Evolutionary conservation across 2,797 vertebrate genomes (phyloP).

Genomic region (Chiroxiphia lanceolata): DNA sequence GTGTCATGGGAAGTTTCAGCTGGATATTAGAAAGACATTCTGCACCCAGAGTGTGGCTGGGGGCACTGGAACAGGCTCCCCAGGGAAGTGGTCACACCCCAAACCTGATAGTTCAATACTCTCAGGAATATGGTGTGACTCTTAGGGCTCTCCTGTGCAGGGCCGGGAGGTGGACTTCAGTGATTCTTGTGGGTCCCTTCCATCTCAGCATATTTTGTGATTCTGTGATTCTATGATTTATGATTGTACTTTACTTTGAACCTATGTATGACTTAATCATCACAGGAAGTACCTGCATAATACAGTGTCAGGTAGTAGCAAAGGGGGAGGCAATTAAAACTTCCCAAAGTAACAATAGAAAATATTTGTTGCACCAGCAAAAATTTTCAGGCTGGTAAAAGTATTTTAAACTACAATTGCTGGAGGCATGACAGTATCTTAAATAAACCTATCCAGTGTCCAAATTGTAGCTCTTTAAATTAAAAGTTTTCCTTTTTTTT

Average conservation of each 20-base stretch:
- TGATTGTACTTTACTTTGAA: not conserved
- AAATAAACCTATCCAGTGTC: not conserved
- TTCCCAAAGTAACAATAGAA: not conserved
- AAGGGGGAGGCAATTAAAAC: not conserved
- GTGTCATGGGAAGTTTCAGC: not conserved
- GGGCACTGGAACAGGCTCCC: not conserved
- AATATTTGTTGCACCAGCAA: not conserved
- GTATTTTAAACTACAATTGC: not conserved
- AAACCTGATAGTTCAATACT: not conserved
- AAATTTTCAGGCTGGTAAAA: not conserved
- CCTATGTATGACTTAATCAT: not conserved
- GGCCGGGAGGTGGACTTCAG: accelerated
- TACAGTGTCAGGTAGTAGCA: not conserved
- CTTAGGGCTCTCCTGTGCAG: not conserved
- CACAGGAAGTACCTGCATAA: not conserved
- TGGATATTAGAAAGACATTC: not conserved
- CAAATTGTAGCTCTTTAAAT: not conserved
- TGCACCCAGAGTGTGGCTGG: accelerated
- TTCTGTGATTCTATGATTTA: not conserved
- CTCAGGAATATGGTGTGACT: not conserved
- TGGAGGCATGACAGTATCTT: not conserved
- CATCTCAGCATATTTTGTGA: not conserved
- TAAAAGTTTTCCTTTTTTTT: accelerated
- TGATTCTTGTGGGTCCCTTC: not conserved
- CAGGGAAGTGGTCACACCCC: too few species aligned